Conservation (phyloP, 2,797 vertebrate species). For the Peromyscus aztecus region DNA sequence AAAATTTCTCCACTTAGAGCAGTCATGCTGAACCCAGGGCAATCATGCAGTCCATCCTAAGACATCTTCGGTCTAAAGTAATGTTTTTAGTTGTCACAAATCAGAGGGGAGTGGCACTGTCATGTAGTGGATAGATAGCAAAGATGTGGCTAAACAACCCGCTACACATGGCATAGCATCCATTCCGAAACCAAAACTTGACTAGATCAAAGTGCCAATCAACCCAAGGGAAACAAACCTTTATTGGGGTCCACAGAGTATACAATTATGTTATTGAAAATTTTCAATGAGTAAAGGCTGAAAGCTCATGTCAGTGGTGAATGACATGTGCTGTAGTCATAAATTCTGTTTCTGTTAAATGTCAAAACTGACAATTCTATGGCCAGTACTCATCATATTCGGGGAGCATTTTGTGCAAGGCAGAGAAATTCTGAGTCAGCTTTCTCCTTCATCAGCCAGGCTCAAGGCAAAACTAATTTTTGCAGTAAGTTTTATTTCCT, state of each 20-base stretch:
- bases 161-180: rapidly evolving
- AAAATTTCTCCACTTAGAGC: not conserved
- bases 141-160: not conserved
- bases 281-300: conserved; percentile 13
- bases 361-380: not conserved
- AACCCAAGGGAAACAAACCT: not conserved
- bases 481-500: conserved; percentile 43
- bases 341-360: conserved; percentile 28
- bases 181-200: not conserved
- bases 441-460: conserved; percentile 52
- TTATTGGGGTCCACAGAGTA: not conserved
- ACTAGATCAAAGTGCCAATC: not conserved
- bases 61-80: not conserved
- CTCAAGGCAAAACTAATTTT: conserved; percentile 71
- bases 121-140: not conserved
- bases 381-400: not conserved
- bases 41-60: not conserved
- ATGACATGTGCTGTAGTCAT: not conserved
- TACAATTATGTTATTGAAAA: conserved; percentile 39
- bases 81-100: conserved; percentile 45
- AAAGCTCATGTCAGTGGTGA: conserved; percentile 65
- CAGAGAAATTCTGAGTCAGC: conserved; percentile 53
- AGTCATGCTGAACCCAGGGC: not conserved
- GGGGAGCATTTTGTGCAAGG: not conserved
- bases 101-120: not conserved